phyloP scores from a whole-genome alignment of 2,888 invertebrate genomes.

The Sipunculus nudus region DNA sequence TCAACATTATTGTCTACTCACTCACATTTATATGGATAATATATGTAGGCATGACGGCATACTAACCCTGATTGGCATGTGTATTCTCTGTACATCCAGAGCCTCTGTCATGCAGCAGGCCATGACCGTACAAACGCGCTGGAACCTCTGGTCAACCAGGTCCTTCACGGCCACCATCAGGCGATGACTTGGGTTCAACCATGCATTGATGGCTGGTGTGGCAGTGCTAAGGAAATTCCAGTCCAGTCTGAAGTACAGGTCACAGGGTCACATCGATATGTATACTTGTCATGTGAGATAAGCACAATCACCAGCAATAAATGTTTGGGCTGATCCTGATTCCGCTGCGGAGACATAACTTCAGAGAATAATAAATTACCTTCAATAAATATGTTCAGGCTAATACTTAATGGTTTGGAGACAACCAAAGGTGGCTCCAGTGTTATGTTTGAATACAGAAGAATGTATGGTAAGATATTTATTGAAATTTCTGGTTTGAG shows the following conservation, averaged over 20 bases:
- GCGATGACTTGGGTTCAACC: conserved; percentile 96
- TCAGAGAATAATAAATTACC: too few species aligned
- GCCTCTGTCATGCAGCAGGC: conserved; percentile 96
- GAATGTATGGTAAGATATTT: too few species aligned
- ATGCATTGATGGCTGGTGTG: conserved; percentile 95
- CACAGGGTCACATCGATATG: too few species aligned
- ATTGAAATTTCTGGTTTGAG: too few species aligned
- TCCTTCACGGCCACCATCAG: conserved; percentile 85
- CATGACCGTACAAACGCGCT: conserved; percentile 75
- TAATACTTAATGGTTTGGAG: too few species aligned
- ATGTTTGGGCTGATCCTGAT: too few species aligned
- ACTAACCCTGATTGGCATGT: conserved; percentile 79
- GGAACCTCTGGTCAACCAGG: conserved; percentile 77
- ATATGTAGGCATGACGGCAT: background rate
- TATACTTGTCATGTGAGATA: too few species aligned
- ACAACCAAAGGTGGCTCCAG: too few species aligned
- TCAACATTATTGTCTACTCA: too few species aligned
- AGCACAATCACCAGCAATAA: background rate
- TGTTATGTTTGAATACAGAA: too few species aligned
- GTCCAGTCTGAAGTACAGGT: conserved; percentile 80
- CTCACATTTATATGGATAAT: background rate
- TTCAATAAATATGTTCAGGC: too few species aligned
- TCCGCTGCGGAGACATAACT: too few species aligned
- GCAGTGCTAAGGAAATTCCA: conserved; percentile 97
- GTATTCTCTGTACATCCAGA: conserved; percentile 82